Conservation (phyloP, 2,113 vertebrate genomes). For the Caranx melampygus region DNA sequence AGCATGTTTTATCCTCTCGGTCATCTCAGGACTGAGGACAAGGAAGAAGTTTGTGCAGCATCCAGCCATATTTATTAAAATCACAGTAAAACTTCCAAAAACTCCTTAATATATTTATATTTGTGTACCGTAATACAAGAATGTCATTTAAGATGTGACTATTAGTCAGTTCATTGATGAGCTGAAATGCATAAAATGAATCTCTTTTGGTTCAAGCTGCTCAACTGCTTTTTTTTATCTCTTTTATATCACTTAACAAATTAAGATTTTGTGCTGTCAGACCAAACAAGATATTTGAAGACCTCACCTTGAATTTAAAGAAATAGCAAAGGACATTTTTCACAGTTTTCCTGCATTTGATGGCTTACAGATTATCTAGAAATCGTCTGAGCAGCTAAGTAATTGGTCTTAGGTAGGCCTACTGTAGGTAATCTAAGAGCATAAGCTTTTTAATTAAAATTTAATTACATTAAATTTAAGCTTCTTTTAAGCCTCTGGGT, state of each 20-base stretch:
- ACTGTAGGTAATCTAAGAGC: conserved; percentile 16
- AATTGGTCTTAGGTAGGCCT: conserved; percentile 14
- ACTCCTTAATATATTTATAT: background rate
- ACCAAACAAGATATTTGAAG: too few species aligned
- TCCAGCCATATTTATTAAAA: background rate
- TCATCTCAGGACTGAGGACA: conserved; percentile 60
- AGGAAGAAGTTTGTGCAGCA: conserved; percentile 20
- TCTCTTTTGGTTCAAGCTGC: background rate
- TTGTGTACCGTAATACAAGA: background rate
- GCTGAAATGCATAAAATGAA: background rate
- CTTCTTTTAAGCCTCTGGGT: conserved; percentile 27
- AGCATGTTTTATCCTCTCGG: conserved; percentile 52
- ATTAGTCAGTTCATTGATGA: background rate
- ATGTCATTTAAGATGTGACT: background rate
- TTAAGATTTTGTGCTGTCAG: background rate
- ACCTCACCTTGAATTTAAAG: too few species aligned
- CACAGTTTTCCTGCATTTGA: background rate
- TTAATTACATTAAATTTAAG: conserved; percentile 49
- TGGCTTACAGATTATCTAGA: background rate
- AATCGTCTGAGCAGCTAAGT: conserved; percentile 3
- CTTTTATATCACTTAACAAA: background rate
- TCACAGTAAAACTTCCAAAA: background rate
- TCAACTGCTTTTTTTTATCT: background rate
- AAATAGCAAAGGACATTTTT: background rate
- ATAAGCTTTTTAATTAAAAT: conserved; percentile 27